Base-by-base conservation (phyloP, 2,888 invertebrate species). In the Sepioteuthis lessoniana region DNA sequence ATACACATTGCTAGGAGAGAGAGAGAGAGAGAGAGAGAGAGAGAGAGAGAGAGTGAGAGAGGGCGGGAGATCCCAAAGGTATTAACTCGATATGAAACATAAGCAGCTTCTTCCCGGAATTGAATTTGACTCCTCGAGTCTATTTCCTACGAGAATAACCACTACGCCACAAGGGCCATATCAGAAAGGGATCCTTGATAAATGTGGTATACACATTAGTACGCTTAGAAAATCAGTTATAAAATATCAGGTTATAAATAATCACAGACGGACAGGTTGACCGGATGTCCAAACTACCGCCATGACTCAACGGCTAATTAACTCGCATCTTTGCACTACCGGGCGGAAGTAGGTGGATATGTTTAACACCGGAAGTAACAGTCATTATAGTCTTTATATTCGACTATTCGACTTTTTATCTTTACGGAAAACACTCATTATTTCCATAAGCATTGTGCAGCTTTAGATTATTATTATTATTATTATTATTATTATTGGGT, bases 341-440 rank as follows among this genome's bases (percentile, higher is more conserved):
- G n/a, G 13, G n/a, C n/a, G 76, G 76, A 76, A 76, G n/a, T 76
- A 76, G 76, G 76, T 76, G 76, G 76, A 35, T n/a, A 76, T 76
- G 76, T 76, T 76, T 76, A n/a, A 76, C n/a, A 76, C 76, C 76
- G 76, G 76, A 76, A 76, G 76, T 76, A n/a, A 35, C 76, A 76
- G n/a, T 35, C 76, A 76, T 76, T 76, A 76, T 76, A 35, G n/a
- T 35, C 13, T 35, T 25, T 76, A 76, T 76, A 35, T 76, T n/a
- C 16, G 76, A 35, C n/a, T n/a, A 76, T 76, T 16, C n/a, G n/a
- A 76, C 76, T 76, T 76, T 76, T 76, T 76, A 76, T 76, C 10
- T n/a, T 16, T 76, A 35, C 76, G 76, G 13, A n/a, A 35, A 76
- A 35, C 25, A 76, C 16, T 76, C 13, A 76, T 76, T 76, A 35